Evolutionary conservation across 2,113 vertebrate genomes (phyloP).

Genomic region (Oceanodroma tethys): DNA sequence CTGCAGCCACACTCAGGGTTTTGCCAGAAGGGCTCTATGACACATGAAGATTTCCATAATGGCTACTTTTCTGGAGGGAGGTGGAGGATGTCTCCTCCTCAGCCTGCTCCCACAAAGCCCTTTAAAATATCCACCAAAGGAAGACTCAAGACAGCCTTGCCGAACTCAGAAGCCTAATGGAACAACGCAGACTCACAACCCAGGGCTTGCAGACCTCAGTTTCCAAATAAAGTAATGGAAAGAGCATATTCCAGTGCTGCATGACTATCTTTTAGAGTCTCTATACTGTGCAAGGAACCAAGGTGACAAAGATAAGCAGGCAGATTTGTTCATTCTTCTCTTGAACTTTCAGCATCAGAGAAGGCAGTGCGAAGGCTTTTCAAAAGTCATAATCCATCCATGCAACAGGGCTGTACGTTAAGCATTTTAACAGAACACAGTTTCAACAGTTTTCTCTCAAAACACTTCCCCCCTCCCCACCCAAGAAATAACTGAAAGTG

Average conservation of each 20-base stretch:
- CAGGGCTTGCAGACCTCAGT: background rate
- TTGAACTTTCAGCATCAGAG: background rate
- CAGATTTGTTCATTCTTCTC: background rate
- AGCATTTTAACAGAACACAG: background rate
- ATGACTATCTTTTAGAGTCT: background rate
- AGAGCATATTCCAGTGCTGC: background rate
- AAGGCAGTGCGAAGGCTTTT: background rate
- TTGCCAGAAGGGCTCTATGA: background rate
- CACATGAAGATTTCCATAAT: background rate
- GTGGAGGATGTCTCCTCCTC: background rate
- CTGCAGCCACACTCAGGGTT: background rate
- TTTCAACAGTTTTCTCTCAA: background rate
- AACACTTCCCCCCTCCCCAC: background rate
- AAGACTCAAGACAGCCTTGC: background rate
- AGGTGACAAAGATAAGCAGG: background rate
- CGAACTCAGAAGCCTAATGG: background rate
- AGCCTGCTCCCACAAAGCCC: background rate
- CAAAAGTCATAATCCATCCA: background rate
- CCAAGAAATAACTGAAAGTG: background rate
- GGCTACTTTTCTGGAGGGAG: background rate
- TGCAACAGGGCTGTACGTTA: background rate
- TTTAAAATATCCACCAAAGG: background rate
- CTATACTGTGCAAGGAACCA: background rate
- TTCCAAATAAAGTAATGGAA: background rate
- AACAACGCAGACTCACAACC: background rate